Evolutionary conservation across 2,888 invertebrate species (phyloP).

Genomic region (Noctua comes): DNA sequence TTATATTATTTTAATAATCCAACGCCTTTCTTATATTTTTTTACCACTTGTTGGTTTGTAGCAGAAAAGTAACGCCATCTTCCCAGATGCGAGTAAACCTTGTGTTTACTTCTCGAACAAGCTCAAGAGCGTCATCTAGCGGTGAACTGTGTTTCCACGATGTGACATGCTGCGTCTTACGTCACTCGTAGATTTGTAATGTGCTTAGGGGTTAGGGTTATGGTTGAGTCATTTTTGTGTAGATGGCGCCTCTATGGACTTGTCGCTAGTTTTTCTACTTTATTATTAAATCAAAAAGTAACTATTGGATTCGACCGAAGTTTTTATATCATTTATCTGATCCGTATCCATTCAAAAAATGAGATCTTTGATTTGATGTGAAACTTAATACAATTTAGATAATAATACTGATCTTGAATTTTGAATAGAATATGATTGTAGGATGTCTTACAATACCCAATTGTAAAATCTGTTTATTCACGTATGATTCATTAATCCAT

Average conservation of each 20-base stretch:
- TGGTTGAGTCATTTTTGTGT: conserved; percentile 1
- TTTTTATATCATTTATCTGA: not conserved
- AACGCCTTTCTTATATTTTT: not conserved
- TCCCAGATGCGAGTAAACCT: not conserved
- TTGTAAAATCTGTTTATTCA: conserved; percentile 9
- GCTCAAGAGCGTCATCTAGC: conserved; percentile 42
- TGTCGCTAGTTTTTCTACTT: not conserved
- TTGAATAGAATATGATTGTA: not conserved
- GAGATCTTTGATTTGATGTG: not conserved
- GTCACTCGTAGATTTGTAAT: not conserved
- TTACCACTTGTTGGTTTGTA: not conserved
- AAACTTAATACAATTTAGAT: conserved; percentile 18
- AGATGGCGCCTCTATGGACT: conserved; percentile 38
- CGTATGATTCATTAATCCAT: conserved; percentile 5
- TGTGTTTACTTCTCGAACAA: not conserved
- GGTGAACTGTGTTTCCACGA: conserved; percentile 2
- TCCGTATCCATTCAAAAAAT: not conserved
- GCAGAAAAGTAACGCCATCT: conserved; percentile 25
- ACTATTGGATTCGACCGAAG: not conserved
- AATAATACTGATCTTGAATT: not conserved
- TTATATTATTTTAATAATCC: not conserved
- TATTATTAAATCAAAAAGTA: not conserved
- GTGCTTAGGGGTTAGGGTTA: not conserved
- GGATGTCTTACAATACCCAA: not conserved
- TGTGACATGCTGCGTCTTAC: not conserved